Conservation (phyloP, 1,140 invertebrate genomes). For the Drosophila sturtevanti region DNA sequence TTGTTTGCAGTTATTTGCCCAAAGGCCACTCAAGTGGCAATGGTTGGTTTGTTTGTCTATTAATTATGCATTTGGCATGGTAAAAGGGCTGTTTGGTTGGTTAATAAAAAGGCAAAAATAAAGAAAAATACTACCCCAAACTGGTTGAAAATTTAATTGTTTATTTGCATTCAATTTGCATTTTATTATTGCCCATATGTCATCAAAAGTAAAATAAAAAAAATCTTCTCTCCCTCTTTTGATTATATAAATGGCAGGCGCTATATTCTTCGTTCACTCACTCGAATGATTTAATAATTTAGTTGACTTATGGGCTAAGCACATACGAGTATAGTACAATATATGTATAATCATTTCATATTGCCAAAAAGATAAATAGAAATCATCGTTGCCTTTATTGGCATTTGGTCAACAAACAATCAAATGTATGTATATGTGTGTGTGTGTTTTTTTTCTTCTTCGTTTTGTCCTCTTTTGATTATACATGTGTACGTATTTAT, state of each 20-base stretch:
- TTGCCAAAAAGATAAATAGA: conserved; percentile 42
- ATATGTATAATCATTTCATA: conserved; percentile 9
- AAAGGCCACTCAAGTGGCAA: conserved; percentile 39
- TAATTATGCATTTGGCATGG: conserved; percentile 62
- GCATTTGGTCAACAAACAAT: conserved; percentile 31
- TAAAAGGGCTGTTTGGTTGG: conserved; percentile 1
- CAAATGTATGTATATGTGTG: too few species aligned
- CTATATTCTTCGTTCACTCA: background rate
- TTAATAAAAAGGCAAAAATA: background rate
- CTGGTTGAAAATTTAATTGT: conserved; percentile 68
- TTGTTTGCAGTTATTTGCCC: conserved; percentile 47
- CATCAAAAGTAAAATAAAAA: conserved; percentile 42
- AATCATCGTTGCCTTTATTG: conserved; percentile 39
- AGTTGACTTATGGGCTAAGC: conserved; percentile 48
- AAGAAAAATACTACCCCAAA: background rate
- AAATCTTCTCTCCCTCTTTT: background rate
- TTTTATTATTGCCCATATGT: conserved; percentile 77
- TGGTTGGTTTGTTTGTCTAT: conserved; percentile 59
- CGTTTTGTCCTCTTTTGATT: conserved; percentile 24
- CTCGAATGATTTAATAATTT: conserved; percentile 45
- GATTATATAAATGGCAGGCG: background rate
- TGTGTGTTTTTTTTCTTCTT: background rate
- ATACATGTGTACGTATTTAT: conserved; percentile 1
- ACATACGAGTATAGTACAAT: background rate
- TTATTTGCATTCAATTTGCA: conserved; percentile 79